These are phyloP conservation scores for Tetanocera ferruginea DNA, from an alignment of 2,888 invertebrate genomes.

Conservation along the genomic window DNA sequence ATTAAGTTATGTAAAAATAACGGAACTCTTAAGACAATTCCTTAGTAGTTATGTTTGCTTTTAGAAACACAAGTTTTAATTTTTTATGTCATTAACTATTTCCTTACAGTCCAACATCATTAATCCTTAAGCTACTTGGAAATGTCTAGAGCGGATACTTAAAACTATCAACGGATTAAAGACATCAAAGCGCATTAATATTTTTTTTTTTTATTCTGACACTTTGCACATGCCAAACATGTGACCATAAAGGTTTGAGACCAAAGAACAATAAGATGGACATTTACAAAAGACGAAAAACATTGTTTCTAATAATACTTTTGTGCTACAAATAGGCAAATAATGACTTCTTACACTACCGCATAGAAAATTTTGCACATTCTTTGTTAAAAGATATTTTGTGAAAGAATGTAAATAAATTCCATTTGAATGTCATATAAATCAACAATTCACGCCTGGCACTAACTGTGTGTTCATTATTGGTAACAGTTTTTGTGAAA, in stretches of 20 bases:
- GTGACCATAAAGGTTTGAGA: not conserved
- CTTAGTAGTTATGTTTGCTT: no score
- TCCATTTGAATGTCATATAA: conserved; percentile 50
- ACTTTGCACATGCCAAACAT: conserved; percentile 47
- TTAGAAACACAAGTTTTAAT: no score
- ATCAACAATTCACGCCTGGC: conserved; percentile 58
- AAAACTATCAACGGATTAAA: not conserved
- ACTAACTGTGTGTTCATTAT: conserved; percentile 6
- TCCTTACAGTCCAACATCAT: no score
- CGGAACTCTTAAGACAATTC: no score
- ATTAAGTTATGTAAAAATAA: no score
- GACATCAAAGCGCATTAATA: not conserved
- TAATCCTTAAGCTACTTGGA: conserved; percentile 21
- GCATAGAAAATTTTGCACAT: not conserved
- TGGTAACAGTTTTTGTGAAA: not conserved
- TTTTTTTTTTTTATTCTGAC: no score
- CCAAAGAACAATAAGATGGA: not conserved
- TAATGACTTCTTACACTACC: conserved; percentile 34
- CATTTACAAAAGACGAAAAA: not conserved
- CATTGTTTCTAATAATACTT: not conserved
- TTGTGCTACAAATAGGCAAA: conserved; percentile 30
- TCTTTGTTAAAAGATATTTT: not conserved
- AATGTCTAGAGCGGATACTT: not conserved
- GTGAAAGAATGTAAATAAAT: conserved; percentile 2
- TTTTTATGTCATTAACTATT: no score